A percentile compares a stretch with the other conserved stretches of the same genome.
Evolutionary conservation across 2,113 vertebrate species (phyloP).

Genomic region (Varanus komodoensis): DNA sequence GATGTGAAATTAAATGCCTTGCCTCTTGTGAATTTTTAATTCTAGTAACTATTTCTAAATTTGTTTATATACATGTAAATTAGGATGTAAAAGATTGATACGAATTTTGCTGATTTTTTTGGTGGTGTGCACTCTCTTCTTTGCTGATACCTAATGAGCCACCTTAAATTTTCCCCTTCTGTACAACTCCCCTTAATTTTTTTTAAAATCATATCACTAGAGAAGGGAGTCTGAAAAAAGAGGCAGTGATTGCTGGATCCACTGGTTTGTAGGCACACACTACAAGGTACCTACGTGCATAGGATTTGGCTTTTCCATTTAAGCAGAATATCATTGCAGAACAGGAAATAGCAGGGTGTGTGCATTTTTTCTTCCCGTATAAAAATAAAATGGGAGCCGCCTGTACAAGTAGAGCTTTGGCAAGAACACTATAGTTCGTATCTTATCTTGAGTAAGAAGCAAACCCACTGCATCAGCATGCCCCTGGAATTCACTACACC

Average conservation of each 20-base stretch:
- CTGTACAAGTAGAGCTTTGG: neutral
- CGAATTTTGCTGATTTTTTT: too few relatives aligned
- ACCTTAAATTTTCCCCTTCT: neutral
- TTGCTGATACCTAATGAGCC: neutral
- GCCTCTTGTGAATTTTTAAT: too few relatives aligned
- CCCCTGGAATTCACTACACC: neutral
- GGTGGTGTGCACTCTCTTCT: neutral
- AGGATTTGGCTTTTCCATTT: neutral
- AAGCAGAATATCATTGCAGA: neutral
- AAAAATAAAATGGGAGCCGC: neutral
- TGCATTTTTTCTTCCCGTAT: neutral
- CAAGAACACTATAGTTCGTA: neutral
- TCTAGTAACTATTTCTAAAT: too few relatives aligned
- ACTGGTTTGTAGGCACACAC: neutral
- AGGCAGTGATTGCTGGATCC: neutral
- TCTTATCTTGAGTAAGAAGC: neutral
- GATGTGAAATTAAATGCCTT: too few relatives aligned
- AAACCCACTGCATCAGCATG: neutral
- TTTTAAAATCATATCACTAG: neutral
- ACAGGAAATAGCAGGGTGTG: neutral
- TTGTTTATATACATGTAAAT: too few relatives aligned
- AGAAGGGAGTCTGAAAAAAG: neutral
- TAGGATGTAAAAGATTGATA: too few relatives aligned
- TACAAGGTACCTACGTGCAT: neutral
- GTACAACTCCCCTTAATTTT: neutral